Evolutionary conservation across 2,113 vertebrate species (phyloP).

Genomic region (Nicator chloris): DNA sequence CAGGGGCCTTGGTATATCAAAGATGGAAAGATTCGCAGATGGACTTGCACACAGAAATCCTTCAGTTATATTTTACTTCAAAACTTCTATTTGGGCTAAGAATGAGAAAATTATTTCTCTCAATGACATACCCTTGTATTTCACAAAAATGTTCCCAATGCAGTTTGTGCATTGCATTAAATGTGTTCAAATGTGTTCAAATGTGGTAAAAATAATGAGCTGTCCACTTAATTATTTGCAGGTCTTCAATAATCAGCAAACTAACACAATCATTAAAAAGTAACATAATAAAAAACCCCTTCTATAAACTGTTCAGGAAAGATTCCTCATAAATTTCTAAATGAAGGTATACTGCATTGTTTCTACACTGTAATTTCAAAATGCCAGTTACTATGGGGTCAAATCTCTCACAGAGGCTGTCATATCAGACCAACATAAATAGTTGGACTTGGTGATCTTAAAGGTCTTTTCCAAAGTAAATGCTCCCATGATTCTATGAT

Average conservation of each 20-base stretch:
- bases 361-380: background rate
- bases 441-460: background rate
- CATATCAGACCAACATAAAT: background rate
- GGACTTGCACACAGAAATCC: background rate
- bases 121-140: background rate
- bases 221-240: background rate
- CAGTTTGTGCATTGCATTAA: background rate
- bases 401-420: background rate
- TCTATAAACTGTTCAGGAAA: background rate
- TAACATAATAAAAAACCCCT: background rate
- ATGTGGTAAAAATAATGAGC: background rate
- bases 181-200: background rate
- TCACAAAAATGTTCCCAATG: background rate
- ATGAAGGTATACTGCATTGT: background rate
- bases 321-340: background rate
- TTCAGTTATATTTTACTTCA: background rate
- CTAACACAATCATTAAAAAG: background rate
- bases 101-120: background rate
- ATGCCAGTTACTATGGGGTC: background rate
- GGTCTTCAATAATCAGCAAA: background rate
- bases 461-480: background rate
- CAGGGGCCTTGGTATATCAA: background rate
- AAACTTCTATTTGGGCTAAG: background rate
- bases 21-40: background rate
- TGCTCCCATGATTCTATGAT: background rate